Evolutionary conservation across 2,888 invertebrate genomes (phyloP).

Genomic region (Anthrax anthrax): DNA sequence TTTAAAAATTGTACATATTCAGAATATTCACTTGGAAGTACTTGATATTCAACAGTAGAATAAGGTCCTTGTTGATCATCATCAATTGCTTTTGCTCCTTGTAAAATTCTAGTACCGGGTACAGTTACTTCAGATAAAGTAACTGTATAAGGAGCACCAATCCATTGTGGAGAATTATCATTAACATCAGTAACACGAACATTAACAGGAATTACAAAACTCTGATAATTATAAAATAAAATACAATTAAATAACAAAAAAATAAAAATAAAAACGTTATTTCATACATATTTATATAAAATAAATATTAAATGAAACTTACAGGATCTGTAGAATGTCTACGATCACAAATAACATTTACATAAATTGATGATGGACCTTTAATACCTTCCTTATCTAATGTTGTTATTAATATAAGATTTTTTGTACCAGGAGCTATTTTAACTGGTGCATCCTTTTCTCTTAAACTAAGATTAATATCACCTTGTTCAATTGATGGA

Average conservation of each 20-base stretch:
- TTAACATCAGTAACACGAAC: constrained; percentile 76
- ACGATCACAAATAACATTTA: constrained; percentile 73
- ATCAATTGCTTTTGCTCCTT: constrained; percentile 64
- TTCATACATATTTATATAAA: not conserved
- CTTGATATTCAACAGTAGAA: constrained; percentile 68
- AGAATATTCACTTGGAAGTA: constrained; percentile 62
- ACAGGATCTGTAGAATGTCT: constrained; percentile 66
- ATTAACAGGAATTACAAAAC: constrained; percentile 33
- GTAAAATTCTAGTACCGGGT: constrained; percentile 55
- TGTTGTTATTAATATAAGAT: constrained; percentile 59
- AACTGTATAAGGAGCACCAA: constrained; percentile 64
- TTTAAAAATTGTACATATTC: constrained; percentile 74
- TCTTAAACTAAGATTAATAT: constrained; percentile 62
- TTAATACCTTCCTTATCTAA: constrained; percentile 73
- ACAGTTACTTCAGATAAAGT: constrained; percentile 73
- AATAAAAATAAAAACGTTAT: not conserved
- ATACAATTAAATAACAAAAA: not conserved
- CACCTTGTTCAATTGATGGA: constrained; percentile 52
- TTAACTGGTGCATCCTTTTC: constrained; percentile 67
- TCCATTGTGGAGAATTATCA: constrained; percentile 75
- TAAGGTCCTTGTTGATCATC: constrained; percentile 79
- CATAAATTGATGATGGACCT: constrained; percentile 73
- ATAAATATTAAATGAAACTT: no score
- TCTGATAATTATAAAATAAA: constrained; percentile 18
- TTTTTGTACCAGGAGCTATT: constrained; percentile 62